These are phyloP conservation scores for Ammodytes marinus DNA, from an alignment of 2,113 vertebrate species.

Conservation along the genomic window DNA sequence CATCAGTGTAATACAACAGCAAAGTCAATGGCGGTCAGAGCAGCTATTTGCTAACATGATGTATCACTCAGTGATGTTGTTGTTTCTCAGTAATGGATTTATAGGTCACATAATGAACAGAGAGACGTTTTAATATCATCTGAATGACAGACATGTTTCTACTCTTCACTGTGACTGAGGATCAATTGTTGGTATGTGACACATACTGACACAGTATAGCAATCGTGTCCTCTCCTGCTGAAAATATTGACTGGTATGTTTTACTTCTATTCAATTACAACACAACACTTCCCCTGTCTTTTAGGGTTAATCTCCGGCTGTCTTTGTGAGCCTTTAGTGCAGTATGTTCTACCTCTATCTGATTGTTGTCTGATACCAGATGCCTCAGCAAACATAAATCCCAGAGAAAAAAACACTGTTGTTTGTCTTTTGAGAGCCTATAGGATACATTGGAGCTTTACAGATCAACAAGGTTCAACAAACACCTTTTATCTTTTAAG, in stretches of 20 bases:
- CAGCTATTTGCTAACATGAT: not conserved
- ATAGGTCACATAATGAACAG: conserved; percentile 17
- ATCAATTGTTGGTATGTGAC: not conserved
- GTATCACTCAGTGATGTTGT: not conserved
- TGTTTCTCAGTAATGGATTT: conserved; percentile 31
- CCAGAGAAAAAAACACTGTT: too few species aligned
- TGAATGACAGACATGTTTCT: conserved; percentile 12
- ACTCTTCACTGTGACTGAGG: conserved; percentile 10
- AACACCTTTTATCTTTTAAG: too few species aligned
- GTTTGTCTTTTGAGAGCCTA: not conserved
- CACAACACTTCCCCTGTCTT: too few species aligned
- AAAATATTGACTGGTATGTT: too few species aligned
- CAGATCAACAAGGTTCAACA: not conserved
- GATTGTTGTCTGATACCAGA: not conserved
- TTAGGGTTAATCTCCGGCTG: not conserved
- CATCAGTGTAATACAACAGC: conserved; percentile 38
- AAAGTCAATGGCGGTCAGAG: conserved; percentile 57
- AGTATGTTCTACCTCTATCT: not conserved
- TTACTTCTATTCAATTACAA: too few species aligned
- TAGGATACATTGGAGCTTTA: not conserved
- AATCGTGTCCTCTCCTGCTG: too few species aligned
- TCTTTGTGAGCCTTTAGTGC: not conserved
- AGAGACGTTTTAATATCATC: conserved; percentile 27
- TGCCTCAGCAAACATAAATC: not conserved
- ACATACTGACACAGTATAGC: too few species aligned